Percentiles rank a stretch among this genome's conserved stretches.
phyloP scores from a whole-genome alignment of 2,888 invertebrate species.

The Drosophila stalkeri region DNA sequence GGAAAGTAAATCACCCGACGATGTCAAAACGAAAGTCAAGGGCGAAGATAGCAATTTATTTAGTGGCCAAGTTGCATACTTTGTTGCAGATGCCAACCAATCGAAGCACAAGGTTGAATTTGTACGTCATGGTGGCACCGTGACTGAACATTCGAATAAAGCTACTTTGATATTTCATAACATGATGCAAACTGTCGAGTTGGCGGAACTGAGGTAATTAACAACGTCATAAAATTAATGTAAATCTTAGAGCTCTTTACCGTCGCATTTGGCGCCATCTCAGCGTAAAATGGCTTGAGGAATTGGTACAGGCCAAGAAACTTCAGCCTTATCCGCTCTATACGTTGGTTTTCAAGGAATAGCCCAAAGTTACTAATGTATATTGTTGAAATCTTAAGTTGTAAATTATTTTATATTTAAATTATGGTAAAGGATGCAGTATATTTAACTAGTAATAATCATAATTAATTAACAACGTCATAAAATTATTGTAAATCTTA shows the following conservation, averaged over 20 bases:
- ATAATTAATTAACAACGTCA: background rate
- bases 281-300: slow-evolving; percentile 77
- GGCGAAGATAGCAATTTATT: slow-evolving; percentile 59
- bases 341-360: slow-evolving; percentile 63
- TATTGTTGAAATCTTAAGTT: background rate
- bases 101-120: slow-evolving; percentile 53
- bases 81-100: slow-evolving; percentile 43
- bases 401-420: slow-evolving; percentile 3
- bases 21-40: background rate
- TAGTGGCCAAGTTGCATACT: slow-evolving; percentile 65
- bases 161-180: slow-evolving; percentile 74
- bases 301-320: slow-evolving; percentile 64
- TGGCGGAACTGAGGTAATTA: slow-evolving; percentile 62
- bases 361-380: background rate
- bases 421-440: background rate
- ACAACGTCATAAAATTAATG: background rate
- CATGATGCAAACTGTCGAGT: slow-evolving; percentile 25
- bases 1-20: background rate
- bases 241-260: slow-evolving; percentile 67
- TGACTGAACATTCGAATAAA: slow-evolving; percentile 65
- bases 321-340: slow-evolving; percentile 74
- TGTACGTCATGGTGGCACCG: slow-evolving; percentile 70
- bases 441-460: background rate
- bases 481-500: background rate
- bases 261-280: slow-evolving; percentile 79